Evolutionary conservation across 37 sponge, comb jelly and placozoan genomes (phyloP).

Genomic region (Petrosia ficiformis): DNA sequence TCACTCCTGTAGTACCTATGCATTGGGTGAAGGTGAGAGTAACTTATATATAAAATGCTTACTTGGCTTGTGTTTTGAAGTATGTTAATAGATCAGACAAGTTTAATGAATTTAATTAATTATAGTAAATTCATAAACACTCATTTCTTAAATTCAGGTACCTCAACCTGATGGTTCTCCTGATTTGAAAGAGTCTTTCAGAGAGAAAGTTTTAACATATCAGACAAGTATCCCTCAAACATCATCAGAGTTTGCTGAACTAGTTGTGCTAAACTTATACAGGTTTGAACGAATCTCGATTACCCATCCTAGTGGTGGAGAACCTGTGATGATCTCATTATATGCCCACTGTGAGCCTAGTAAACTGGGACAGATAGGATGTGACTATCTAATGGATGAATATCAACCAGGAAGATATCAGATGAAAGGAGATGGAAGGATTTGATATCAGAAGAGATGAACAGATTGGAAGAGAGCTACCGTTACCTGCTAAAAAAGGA

Average conservation of each 20-base stretch:
- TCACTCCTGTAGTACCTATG: not conserved
- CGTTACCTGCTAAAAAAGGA: not conserved
- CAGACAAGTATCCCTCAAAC: not conserved
- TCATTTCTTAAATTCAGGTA: no score
- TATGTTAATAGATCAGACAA: no score
- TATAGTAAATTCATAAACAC: no score
- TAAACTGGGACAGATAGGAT: not conserved
- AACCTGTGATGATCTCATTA: not conserved
- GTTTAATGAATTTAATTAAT: no score
- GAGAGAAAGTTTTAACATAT: not conserved
- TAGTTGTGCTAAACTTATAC: not conserved
- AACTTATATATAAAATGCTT: no score
- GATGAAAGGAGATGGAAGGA: not conserved
- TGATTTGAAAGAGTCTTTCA: not conserved
- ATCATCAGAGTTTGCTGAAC: not conserved
- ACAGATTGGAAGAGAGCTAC: not conserved
- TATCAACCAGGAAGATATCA: not conserved
- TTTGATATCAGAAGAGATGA: not conserved
- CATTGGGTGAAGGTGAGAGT: slow-evolving; percentile 10
- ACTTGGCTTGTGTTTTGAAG: no score
- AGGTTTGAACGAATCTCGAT: not conserved
- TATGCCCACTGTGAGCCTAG: not conserved
- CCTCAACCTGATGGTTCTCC: slow-evolving; percentile 3
- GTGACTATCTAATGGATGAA: slow-evolving; percentile 1
- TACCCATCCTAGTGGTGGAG: not conserved